Conservation (phyloP, 1,140 invertebrate genomes). For the Leptinotarsa texana region DNA sequence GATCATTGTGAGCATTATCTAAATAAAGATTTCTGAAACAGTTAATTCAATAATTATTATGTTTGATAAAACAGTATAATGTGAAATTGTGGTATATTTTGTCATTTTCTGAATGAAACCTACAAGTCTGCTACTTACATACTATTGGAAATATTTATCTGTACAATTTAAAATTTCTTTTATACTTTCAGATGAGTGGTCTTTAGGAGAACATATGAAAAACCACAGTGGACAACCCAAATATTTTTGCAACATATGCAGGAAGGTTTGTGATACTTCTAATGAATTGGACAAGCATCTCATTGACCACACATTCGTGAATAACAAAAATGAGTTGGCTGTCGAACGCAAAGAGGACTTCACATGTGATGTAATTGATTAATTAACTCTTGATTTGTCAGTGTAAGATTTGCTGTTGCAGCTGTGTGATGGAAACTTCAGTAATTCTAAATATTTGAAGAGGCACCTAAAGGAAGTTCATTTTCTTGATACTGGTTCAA, state of each 20-base stretch:
- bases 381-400: neutral
- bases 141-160: neutral
- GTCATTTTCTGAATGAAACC: too few species aligned
- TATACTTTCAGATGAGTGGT: conserved; percentile 50
- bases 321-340: conserved; percentile 36
- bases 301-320: conserved; percentile 41
- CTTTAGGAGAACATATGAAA: conserved; percentile 52
- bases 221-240: conserved; percentile 49
- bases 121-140: too few species aligned
- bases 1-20: too few species aligned
- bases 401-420: conserved; percentile 32
- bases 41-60: too few species aligned
- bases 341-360: conserved; percentile 27
- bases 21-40: too few species aligned
- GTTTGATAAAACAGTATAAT: too few species aligned
- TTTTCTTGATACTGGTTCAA: conserved; percentile 44
- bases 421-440: conserved; percentile 47
- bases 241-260: conserved; percentile 50
- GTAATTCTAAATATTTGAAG: conserved; percentile 43
- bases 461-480: conserved; percentile 51
- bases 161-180: conserved; percentile 12
- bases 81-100: too few species aligned
- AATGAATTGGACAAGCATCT: conserved; percentile 44
- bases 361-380: conserved; percentile 44
- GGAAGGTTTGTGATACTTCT: conserved; percentile 36